A percentile compares a stretch with the other conserved stretches of the same genome.
Evolutionary conservation across 2,888 invertebrate genomes (phyloP).

Genomic region (Caenorhabditis sp.): DNA sequence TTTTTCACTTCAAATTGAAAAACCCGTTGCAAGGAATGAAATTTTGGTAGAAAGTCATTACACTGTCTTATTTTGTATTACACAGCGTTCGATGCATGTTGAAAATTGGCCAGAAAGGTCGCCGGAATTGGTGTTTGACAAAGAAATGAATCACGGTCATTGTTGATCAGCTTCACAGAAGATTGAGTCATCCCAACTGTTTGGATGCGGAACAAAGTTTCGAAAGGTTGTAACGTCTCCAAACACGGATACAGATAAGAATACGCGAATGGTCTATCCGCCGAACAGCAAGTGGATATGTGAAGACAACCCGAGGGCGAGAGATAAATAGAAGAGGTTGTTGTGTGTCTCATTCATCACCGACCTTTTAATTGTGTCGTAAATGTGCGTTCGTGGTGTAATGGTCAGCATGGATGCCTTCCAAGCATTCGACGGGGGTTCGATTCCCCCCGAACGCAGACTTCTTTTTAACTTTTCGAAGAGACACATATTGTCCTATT

Average conservation of each 20-base stretch:
- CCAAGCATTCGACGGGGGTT: conserved; percentile 71
- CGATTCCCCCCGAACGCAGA: conserved; percentile 68
- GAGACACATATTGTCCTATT: too few species aligned
- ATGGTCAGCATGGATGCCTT: conserved; percentile 70
- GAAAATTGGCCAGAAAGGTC: background rate
- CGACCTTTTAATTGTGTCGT: background rate
- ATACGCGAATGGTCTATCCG: too few species aligned
- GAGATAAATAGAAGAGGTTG: too few species aligned
- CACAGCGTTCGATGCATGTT: conserved; percentile 3
- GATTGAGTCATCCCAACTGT: conserved; percentile 14
- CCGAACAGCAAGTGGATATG: too few species aligned
- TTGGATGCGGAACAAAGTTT: too few species aligned
- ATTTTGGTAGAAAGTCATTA: conserved; percentile 20
- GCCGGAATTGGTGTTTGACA: conserved; percentile 26
- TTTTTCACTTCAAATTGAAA: conserved; percentile 2
- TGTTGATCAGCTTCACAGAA: conserved; percentile 25
- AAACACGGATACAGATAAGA: too few species aligned
- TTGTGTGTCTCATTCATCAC: background rate
- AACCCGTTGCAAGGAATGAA: conserved; percentile 29
- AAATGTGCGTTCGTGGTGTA: conserved; percentile 65
- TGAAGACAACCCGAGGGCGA: too few species aligned
- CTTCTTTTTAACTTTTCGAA: conserved; percentile 33
- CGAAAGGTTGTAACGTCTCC: too few species aligned
- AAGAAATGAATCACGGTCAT: conserved; percentile 37
- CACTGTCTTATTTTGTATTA: conserved; percentile 21